Percentiles rank a stretch among this genome's conserved stretches.
Conservation (phyloP, 2,888 invertebrate species). For the Heteromyza rotundicornis region DNA sequence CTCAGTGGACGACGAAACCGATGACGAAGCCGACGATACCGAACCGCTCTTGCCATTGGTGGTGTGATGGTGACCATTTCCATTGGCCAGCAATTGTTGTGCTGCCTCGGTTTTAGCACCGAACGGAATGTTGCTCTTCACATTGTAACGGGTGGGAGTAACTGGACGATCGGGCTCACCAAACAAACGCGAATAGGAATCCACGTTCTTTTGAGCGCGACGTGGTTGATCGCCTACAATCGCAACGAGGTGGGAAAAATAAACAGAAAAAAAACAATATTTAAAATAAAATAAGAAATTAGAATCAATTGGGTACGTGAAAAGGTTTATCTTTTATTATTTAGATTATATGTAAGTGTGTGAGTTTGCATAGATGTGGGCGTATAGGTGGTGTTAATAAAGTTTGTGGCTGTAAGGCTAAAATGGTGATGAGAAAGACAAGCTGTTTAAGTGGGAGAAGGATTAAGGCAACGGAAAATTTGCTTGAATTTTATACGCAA, state of each 20-base stretch:
- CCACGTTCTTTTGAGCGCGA: slow-evolving; percentile 61
- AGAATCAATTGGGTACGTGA: too few relatives aligned
- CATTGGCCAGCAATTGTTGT: slow-evolving; percentile 49
- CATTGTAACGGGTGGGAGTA: slow-evolving; percentile 65
- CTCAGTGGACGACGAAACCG: slow-evolving; percentile 59
- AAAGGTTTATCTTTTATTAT: too few relatives aligned
- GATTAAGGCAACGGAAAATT: too few relatives aligned
- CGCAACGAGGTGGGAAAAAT: slow-evolving; percentile 17
- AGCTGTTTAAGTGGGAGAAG: too few relatives aligned
- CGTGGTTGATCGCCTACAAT: slow-evolving; percentile 61
- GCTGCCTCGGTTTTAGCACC: slow-evolving; percentile 58
- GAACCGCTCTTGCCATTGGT: slow-evolving; percentile 57
- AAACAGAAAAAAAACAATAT: slow-evolving; percentile 22
- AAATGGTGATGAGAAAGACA: too few relatives aligned
- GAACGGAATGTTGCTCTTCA: slow-evolving; percentile 66
- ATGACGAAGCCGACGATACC: slow-evolving; percentile 57
- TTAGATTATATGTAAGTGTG: not conserved
- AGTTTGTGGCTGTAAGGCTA: not conserved
- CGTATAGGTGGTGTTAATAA: not conserved
- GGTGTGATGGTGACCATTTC: slow-evolving; percentile 46
- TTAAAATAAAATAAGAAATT: too few relatives aligned
- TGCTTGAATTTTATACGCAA: too few relatives aligned
- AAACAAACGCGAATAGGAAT: slow-evolving; percentile 67
- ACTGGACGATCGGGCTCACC: slow-evolving; percentile 66
- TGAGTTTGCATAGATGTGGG: not conserved